Base-by-base conservation (phyloP, 2,888 invertebrate species). In the Rapana venosa region DNA sequence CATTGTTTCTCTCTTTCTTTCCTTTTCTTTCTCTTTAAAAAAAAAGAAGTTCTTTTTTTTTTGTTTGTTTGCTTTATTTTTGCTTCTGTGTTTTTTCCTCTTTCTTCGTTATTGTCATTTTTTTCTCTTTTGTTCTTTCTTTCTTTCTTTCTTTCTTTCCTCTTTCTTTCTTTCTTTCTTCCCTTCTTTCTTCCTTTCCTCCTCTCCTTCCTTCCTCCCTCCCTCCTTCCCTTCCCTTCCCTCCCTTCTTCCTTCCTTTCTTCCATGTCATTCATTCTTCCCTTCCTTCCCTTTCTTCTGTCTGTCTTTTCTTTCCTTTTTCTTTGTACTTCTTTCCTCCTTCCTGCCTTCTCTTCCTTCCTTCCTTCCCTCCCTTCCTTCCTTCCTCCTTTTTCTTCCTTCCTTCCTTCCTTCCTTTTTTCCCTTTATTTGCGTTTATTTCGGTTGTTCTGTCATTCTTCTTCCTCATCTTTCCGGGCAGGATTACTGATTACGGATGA, bases 91-190 rank as follows among this genome's bases (percentile, higher is more conserved):
- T n/a, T n/a, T n/a, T n/a, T n/a, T n/a, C n/a, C n/a, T n/a, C n/a
- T n/a, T n/a, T n/a, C n/a, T n/a, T n/a, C n/a, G n/a, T n/a, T n/a
- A n/a, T n/a, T n/a, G n/a, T n/a, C n/a, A n/a, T n/a, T n/a, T n/a
- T n/a, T n/a, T n/a, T 70, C 70, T 70, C 70, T 70, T n/a, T 70
- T n/a, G 20, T n/a, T 70, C 70, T 70, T n/a, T 70, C 70, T 70
- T n/a, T 70, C 70, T 70, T n/a, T 70, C 70, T 70, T n/a, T 70
- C 70, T 70, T n/a, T n/a, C n/a, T n/a, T n/a, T 6, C 26, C 70
- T 22, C 70, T 70, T 6, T 22, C 70, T 22, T 26, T 70, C 4
- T 22, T 8, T 22, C 20, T 70, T n/a, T 70, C 70, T 1, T n/a
- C 1, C 70, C 26, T 22, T n/a, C 26, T n/a, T 1, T 13, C 17